These are phyloP conservation scores for Malacosoma neustria DNA, from an alignment of 2,888 invertebrate species.

Conservation along the genomic window DNA sequence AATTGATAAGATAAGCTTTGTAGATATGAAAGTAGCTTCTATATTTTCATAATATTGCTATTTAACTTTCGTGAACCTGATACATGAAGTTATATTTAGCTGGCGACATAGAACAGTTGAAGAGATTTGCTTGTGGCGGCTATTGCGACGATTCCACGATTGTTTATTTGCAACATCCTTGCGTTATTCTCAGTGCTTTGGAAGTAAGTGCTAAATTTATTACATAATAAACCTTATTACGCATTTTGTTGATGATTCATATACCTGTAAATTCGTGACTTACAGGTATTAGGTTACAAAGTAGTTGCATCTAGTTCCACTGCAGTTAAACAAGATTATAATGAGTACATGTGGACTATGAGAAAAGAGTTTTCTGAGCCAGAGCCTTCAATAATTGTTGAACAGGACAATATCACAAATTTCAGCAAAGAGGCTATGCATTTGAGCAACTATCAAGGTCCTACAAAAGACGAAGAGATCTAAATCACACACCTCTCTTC, in stretches of 20 bases:
- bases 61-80: slow-evolving; percentile 1
- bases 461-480: slow-evolving; percentile 61
- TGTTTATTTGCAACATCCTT: slow-evolving; percentile 90
- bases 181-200: slow-evolving; percentile 88
- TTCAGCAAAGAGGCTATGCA: slow-evolving; percentile 76
- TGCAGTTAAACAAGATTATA: slow-evolving; percentile 89
- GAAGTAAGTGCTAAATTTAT: slow-evolving; percentile 67
- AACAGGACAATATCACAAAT: slow-evolving; percentile 77
- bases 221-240: slow-evolving; percentile 3
- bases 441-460: slow-evolving; percentile 51
- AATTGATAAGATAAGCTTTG: not conserved
- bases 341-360: slow-evolving; percentile 96
- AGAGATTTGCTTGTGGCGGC: slow-evolving; percentile 88
- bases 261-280: slow-evolving; percentile 11
- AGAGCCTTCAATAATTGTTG: slow-evolving; percentile 80
- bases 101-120: slow-evolving; percentile 87
- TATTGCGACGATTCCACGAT: slow-evolving; percentile 90
- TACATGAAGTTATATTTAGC: slow-evolving; percentile 53
- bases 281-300: slow-evolving; percentile 87
- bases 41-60: slow-evolving; percentile 1
- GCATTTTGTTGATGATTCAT: slow-evolving; percentile 2
- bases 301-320: slow-evolving; percentile 91
- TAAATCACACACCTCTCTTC: slow-evolving; percentile 25
- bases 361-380: slow-evolving; percentile 90
- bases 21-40: not conserved